Evolutionary conservation across 1,140 invertebrate species (phyloP).

Genomic region (Bombus picipes): DNA sequence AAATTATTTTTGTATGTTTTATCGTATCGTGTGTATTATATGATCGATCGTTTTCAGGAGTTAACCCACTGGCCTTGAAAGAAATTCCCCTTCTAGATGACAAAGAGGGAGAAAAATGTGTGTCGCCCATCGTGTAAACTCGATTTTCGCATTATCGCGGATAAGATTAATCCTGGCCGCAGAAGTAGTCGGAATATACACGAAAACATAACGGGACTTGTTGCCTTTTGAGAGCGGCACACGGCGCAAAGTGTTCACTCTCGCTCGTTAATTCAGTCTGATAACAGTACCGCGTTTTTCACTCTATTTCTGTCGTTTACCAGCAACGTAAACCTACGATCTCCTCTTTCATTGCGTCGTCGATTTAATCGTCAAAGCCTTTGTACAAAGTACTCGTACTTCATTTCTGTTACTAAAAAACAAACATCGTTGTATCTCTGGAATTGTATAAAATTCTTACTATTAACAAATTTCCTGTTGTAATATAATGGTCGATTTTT

Average conservation of each 20-base stretch:
- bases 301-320: neutral
- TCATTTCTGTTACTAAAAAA: too few species aligned
- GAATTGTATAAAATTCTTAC: too few species aligned
- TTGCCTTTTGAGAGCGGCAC: neutral
- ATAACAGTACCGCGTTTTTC: neutral
- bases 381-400: too few species aligned
- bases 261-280: neutral
- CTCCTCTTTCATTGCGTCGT: neutral
- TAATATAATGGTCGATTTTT: too few species aligned
- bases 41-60: conserved; percentile 48
- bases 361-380: neutral
- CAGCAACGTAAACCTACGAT: neutral
- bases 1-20: too few species aligned
- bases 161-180: neutral
- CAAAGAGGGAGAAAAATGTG: neutral
- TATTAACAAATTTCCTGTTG: too few species aligned
- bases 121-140: neutral
- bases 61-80: conserved; percentile 64
- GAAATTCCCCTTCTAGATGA: neutral
- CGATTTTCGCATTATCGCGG: neutral
- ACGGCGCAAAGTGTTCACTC: neutral
- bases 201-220: conserved; percentile 8
- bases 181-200: neutral
- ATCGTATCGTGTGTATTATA: too few species aligned
- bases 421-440: too few species aligned